Percentiles rank a stretch among this genome's conserved stretches.
Conservation (phyloP, 2,888 invertebrate species). For the Agrotis ipsilon region DNA sequence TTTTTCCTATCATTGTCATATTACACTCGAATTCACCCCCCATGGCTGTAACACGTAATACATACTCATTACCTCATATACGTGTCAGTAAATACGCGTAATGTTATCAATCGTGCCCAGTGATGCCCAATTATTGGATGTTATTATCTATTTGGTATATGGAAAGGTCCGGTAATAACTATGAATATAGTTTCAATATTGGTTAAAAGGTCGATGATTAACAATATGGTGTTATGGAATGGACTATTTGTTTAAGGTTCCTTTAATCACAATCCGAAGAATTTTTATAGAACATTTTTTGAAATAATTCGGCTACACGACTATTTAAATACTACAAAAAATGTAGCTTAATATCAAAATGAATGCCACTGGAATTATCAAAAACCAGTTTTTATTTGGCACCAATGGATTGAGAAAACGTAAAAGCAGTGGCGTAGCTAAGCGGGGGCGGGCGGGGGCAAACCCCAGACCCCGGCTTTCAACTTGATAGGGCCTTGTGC, state of each 20-base stretch:
- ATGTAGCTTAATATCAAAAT: too few species aligned
- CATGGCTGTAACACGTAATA: slow-evolving; percentile 19
- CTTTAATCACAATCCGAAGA: neutral
- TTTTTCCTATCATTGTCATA: slow-evolving; percentile 9
- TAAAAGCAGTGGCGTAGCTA: too few species aligned
- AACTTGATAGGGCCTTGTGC: too few species aligned
- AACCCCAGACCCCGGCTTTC: too few species aligned
- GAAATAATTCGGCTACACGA: neutral
- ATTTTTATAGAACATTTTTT: neutral
- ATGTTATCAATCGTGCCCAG: slow-evolving; percentile 37
- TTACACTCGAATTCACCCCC: slow-evolving; percentile 26
- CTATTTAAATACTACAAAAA: neutral
- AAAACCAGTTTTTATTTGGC: too few species aligned
- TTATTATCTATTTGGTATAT: slow-evolving; percentile 15
- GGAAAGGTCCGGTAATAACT: neutral
- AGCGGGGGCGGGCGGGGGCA: too few species aligned
- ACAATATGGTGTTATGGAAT: neutral
- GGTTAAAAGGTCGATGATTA: neutral
- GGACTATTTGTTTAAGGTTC: neutral
- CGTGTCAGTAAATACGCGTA: neutral
- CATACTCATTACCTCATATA: slow-evolving; percentile 19
- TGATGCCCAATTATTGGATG: slow-evolving; percentile 27
- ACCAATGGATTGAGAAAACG: too few species aligned
- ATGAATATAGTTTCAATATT: neutral
- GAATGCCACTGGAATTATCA: too few species aligned